Conservation (phyloP, 2,113 vertebrate genomes). For the Labrus mixtus region DNA sequence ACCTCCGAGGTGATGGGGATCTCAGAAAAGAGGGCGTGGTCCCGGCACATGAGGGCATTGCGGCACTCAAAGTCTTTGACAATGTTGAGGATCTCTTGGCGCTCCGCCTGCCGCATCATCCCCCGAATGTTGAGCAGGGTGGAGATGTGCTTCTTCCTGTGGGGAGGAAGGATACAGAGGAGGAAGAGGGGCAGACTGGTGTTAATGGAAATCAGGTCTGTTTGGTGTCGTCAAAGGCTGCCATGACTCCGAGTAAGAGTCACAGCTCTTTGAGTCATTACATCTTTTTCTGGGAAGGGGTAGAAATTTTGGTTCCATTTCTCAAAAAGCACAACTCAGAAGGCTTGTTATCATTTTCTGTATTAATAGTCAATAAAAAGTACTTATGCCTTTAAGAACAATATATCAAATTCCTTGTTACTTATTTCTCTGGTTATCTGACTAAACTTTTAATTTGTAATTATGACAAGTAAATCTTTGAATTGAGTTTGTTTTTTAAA, state of each 20-base stretch:
- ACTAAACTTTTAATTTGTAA: no score
- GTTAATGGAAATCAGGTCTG: constrained; percentile 38
- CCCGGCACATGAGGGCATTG: constrained; percentile 62
- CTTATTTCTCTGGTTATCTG: no score
- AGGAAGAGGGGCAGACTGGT: constrained; percentile 29
- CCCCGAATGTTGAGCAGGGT: constrained; percentile 90
- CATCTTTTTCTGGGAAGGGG: constrained; percentile 38
- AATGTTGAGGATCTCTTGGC: constrained; percentile 90
- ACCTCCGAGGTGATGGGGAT: constrained; percentile 84
- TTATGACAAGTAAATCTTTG: no score
- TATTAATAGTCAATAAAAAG: not conserved
- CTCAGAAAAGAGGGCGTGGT: constrained; percentile 86
- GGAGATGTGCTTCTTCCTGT: constrained; percentile 89
- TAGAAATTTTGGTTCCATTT: not conserved
- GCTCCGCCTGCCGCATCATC: constrained; percentile 81
- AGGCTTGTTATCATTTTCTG: not conserved
- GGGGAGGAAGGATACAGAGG: constrained; percentile 35
- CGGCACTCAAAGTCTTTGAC: constrained; percentile 86
- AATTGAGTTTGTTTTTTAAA: no score
- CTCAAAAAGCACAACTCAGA: not conserved
- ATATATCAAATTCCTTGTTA: no score
- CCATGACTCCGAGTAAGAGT: constrained; percentile 19
- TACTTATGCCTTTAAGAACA: not conserved
- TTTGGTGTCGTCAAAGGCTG: constrained; percentile 26
- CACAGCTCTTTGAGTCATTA: constrained; percentile 46